phyloP scores from a whole-genome alignment of 2,113 vertebrate genomes.

The Chionodraco myersi region DNA sequence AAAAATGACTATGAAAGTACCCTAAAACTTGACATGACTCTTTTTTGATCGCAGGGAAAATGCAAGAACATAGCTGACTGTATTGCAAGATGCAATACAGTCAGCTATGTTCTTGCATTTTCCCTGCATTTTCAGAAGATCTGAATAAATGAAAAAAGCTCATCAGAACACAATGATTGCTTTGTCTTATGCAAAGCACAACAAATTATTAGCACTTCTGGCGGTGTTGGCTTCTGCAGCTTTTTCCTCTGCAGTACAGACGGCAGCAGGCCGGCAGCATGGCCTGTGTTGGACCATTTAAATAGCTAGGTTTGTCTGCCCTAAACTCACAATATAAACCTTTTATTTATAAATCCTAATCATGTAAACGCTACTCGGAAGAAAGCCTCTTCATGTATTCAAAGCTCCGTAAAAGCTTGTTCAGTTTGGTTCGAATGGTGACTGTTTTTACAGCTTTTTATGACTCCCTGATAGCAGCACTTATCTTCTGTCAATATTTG shows the following conservation, averaged over 20 bases:
- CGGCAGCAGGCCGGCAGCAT: not conserved
- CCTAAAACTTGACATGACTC: not conserved
- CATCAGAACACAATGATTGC: not conserved
- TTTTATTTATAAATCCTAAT: not conserved
- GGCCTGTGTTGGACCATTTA: not conserved
- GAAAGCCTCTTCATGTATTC: not conserved
- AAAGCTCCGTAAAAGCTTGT: not conserved
- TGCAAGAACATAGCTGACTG: not conserved
- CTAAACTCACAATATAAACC: not conserved
- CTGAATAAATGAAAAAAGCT: not conserved
- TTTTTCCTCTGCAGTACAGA: not conserved
- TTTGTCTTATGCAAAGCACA: not conserved
- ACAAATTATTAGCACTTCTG: not conserved
- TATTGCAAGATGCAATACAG: not conserved
- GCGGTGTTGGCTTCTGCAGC: not conserved
- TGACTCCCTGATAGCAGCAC: constrained; percentile 20
- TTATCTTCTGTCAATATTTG: constrained; percentile 75
- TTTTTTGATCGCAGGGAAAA: not conserved
- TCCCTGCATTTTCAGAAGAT: too few species aligned
- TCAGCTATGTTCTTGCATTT: too few species aligned
- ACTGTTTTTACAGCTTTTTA: constrained; percentile 42
- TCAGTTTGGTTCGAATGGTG: not conserved
- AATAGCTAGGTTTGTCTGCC: not conserved
- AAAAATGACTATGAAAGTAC: not conserved
- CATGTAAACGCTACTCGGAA: not conserved